Evolutionary conservation across 2,113 vertebrate species (phyloP).

Genomic region (Mormoops blainvillei): DNA sequence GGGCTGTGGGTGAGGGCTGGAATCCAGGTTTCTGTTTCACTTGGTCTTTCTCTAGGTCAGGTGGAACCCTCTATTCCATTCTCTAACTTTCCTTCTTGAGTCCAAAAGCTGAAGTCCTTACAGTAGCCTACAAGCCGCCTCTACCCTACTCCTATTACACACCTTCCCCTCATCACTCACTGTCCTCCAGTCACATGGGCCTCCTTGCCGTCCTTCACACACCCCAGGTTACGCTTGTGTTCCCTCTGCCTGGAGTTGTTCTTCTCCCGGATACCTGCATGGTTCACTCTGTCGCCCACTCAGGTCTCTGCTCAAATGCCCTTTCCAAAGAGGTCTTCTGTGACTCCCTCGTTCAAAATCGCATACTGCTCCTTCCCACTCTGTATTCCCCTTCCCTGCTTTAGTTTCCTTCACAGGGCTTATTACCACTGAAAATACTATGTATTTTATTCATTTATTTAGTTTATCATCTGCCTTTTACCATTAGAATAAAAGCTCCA

Average conservation of each 20-base stretch:
- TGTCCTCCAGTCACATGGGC: neutral
- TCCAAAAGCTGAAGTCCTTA: neutral
- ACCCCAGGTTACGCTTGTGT: neutral
- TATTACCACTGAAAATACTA: neutral
- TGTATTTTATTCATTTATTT: neutral
- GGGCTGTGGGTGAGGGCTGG: neutral
- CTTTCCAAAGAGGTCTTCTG: neutral
- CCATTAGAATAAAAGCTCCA: neutral
- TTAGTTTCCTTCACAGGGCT: neutral
- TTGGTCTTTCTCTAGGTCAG: neutral
- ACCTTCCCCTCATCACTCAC: neutral
- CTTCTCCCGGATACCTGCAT: neutral
- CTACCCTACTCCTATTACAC: neutral
- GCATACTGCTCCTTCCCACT: fast-evolving
- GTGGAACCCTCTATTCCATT: neutral
- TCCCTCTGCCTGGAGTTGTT: neutral
- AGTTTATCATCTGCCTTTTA: neutral
- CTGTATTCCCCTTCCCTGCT: neutral
- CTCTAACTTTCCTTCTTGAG: neutral
- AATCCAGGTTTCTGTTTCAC: neutral
- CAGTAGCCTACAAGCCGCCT: neutral
- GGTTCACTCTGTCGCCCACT: neutral
- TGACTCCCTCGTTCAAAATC: neutral
- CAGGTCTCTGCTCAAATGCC: neutral
- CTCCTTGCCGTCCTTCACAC: neutral